Conservation (phyloP, 1,140 invertebrate species). For the Tetramorium simillimum region DNA sequence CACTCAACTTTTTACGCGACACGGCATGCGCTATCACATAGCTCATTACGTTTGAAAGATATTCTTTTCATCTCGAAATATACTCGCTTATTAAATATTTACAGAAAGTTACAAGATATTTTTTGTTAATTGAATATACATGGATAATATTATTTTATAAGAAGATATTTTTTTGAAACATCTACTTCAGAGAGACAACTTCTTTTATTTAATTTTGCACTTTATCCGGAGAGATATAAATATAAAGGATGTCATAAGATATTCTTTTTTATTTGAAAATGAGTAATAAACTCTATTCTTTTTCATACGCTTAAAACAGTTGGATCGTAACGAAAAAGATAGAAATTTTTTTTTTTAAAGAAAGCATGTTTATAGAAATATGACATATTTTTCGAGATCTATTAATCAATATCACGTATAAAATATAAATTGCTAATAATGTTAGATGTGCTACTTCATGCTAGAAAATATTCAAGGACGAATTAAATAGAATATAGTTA, state of each 20-base stretch:
- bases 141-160: background rate
- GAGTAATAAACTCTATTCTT: background rate
- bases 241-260: background rate
- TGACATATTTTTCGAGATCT: background rate
- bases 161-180: background rate
- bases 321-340: background rate
- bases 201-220: background rate
- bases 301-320: background rate
- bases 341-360: background rate
- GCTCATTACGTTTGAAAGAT: background rate
- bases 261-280: background rate
- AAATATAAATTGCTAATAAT: background rate
- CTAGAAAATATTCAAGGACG: background rate
- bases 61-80: background rate
- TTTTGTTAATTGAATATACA: background rate
- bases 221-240: background rate
- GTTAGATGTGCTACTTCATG: background rate
- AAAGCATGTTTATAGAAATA: background rate
- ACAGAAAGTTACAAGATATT: background rate
- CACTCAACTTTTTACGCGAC: background rate
- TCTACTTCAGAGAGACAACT: background rate
- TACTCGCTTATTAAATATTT: background rate
- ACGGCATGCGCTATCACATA: background rate
- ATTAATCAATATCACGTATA: background rate
- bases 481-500: background rate